Evolutionary conservation across 2,888 invertebrate species (phyloP), one percentile per base, ranked within the genome.

Genomic region (Heliothis peltigera): DNA sequence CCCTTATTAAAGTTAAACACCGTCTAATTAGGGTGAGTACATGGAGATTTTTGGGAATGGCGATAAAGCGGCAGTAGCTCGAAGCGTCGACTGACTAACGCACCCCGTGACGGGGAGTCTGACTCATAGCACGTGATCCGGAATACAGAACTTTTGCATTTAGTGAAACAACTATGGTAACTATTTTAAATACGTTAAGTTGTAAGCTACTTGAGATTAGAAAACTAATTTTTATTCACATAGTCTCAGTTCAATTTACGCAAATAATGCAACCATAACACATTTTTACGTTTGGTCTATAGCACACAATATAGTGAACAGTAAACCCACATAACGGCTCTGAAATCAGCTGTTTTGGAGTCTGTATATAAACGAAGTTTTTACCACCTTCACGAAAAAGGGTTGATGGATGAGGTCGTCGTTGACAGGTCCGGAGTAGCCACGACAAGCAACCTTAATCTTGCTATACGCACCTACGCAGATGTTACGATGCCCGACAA

Each of bases 351-450:
- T 71, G 56, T 61, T 65, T 61, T 51, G 54, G 35, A 43, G 53
- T 49, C 77, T 60, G 72, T 65, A 65, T 65, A 71, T 65, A 65
- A 71, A 65, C 49, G 56, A 76, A 76, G 72, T 73, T 76, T 73
- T 76, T 72, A 70, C 76, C 39, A 76, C 58, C 71, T 76, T 72
- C 75, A 79, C 76, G 82, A 78, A 83, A 87, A 89, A 86, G 88
- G 91, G 90, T 89, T 92, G 92, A 92, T 92, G 86, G 90, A 92
- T 92, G 91, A 89, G 89, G 77, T 81, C 77, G 84, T 75, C 76
- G 84, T 86, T 86, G 91, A 90, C 91, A 90, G 83, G 80, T 78
- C 82, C 85, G 82, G 84, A 84, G 83, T 80, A 81, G 78, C 78
- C 87, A 87, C 87, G 91, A 89, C 90, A 87, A 83, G 87, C 89